These are phyloP conservation scores for Morbakka virulenta DNA, from an alignment of 30 jellyfish, hydroid and myxozoan species.

Conservation along the genomic window DNA sequence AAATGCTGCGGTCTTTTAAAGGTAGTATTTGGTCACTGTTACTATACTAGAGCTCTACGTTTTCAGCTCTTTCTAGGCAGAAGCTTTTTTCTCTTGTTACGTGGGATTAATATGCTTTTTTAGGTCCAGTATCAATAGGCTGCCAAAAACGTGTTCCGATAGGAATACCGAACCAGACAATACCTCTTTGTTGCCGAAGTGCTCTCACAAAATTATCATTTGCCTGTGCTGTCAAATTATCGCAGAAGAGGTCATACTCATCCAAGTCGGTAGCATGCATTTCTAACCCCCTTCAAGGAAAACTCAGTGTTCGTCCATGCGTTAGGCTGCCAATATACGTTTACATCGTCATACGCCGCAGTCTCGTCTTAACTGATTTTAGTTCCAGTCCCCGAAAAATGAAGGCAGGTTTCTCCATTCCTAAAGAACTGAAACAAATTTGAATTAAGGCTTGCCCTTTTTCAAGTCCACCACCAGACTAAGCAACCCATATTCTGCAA, in stretches of 20 bases:
- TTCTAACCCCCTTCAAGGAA: neutral
- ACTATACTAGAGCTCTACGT: slow-evolving; percentile 42
- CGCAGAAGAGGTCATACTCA: slow-evolving; percentile 29
- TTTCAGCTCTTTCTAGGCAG: slow-evolving; percentile 51
- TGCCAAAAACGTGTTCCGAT: slow-evolving; percentile 43
- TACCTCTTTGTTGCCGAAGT: slow-evolving; percentile 19
- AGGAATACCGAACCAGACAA: slow-evolving; percentile 45
- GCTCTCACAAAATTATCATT: slow-evolving; percentile 7
- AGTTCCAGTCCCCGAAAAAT: slow-evolving; percentile 56
- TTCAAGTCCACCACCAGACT: slow-evolving; percentile 60
- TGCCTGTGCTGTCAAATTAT: slow-evolving; percentile 31
- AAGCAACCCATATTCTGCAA: slow-evolving; percentile 53
- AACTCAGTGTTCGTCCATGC: slow-evolving; percentile 49
- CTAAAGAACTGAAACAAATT: slow-evolving; percentile 33
- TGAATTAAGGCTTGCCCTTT: slow-evolving; percentile 39
- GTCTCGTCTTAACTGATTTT: slow-evolving; percentile 18
- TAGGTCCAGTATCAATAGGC: slow-evolving; percentile 47
- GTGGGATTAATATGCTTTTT: neutral
- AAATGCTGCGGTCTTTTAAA: slow-evolving; percentile 38
- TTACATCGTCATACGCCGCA: slow-evolving; percentile 32
- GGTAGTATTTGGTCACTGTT: slow-evolving; percentile 16
- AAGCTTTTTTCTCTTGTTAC: neutral
- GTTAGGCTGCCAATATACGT: slow-evolving; percentile 36
- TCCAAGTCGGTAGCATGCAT: slow-evolving; percentile 10
- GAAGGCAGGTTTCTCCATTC: slow-evolving; percentile 48